A percentile compares a stretch with the other conserved stretches of the same genome.
phyloP scores from a whole-genome alignment of 2,888 invertebrate species.

The Portevinia maculata region DNA sequence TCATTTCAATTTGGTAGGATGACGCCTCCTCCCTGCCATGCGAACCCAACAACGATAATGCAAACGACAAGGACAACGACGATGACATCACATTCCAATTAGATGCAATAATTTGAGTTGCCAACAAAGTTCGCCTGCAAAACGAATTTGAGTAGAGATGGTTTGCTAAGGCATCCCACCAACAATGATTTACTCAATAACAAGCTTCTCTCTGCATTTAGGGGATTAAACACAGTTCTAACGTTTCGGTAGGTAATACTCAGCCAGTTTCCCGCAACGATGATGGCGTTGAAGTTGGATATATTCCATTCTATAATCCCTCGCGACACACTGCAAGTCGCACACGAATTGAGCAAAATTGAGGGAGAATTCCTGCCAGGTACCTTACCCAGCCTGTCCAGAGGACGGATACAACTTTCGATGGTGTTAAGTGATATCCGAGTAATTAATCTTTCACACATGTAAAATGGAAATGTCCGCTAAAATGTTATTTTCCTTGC shows the following conservation, averaged over 20 bases:
- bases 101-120: slow-evolving; percentile 70
- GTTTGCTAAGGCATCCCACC: background rate
- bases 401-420: slow-evolving; percentile 69
- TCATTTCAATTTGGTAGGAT: background rate
- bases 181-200: slow-evolving; percentile 61
- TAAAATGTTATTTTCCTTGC: slow-evolving; percentile 35
- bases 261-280: background rate
- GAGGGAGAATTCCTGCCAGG: slow-evolving; percentile 28
- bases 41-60: background rate
- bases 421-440: slow-evolving; percentile 71
- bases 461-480: slow-evolving; percentile 52
- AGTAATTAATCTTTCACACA: slow-evolving; percentile 71
- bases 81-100: slow-evolving; percentile 65
- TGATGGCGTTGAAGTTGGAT: background rate
- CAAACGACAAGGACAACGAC: slow-evolving; percentile 21
- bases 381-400: background rate
- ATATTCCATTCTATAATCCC: slow-evolving; percentile 23
- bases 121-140: slow-evolving; percentile 66
- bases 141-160: background rate
- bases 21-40: background rate
- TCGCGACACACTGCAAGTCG: slow-evolving; percentile 16
- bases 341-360: slow-evolving; percentile 34
- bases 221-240: slow-evolving; percentile 38
- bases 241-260: slow-evolving; percentile 3
- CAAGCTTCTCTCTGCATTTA: slow-evolving; percentile 33